phyloP scores from a whole-genome alignment of 2,888 invertebrate genomes.

The Sesia bembeciformis region DNA sequence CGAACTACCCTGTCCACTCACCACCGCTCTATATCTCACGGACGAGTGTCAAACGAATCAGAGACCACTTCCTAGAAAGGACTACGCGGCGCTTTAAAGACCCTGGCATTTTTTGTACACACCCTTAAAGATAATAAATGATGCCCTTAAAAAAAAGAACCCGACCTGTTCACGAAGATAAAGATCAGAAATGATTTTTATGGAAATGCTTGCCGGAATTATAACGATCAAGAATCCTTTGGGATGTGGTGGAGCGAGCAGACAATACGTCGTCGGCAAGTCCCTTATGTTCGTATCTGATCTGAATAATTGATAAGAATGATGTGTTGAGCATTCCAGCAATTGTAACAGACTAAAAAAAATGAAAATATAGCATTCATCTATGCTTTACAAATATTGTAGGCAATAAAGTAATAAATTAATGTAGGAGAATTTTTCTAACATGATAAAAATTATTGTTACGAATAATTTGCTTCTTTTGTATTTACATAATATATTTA shows the following conservation, averaged over 20 bases:
- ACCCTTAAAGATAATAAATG: conserved; percentile 69
- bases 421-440: too few relatives aligned
- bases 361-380: too few relatives aligned
- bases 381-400: too few relatives aligned
- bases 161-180: conserved; percentile 70
- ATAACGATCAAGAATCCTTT: conserved; percentile 69
- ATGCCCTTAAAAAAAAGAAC: conserved; percentile 65
- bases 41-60: conserved; percentile 69
- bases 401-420: too few relatives aligned
- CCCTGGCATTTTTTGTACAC: conserved; percentile 56
- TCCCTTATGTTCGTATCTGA: neutral
- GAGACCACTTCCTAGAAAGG: conserved; percentile 65
- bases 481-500: too few relatives aligned
- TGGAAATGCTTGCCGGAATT: conserved; percentile 70
- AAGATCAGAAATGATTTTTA: conserved; percentile 70
- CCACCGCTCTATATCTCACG: conserved; percentile 62
- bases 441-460: too few relatives aligned
- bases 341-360: too few relatives aligned
- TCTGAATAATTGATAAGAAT: too few relatives aligned
- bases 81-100: conserved; percentile 66
- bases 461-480: too few relatives aligned
- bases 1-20: conserved; percentile 42
- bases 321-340: too few relatives aligned
- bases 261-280: conserved; percentile 64
- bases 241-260: conserved; percentile 64